Conservation (phyloP, 1,140 invertebrate species). For the Cydia strobilella region DNA sequence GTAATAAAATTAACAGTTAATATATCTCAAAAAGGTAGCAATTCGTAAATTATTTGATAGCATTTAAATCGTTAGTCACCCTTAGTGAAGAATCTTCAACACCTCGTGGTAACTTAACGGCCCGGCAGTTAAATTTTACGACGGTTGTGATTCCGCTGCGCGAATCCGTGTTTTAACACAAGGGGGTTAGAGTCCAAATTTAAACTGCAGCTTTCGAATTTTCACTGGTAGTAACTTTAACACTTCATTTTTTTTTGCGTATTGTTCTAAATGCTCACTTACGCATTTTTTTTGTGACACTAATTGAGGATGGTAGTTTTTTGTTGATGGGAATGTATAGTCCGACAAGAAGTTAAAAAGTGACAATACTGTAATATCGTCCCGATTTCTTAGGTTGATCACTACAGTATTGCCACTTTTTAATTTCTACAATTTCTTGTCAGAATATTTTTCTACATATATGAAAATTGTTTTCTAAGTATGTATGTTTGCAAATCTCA, state of each 20-base stretch:
- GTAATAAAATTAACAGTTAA: neutral
- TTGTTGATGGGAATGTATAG: too few relatives aligned
- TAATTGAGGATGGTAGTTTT: neutral
- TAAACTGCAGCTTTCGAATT: neutral
- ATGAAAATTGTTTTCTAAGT: too few relatives aligned
- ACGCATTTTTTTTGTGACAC: neutral
- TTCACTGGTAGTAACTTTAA: constrained; percentile 7
- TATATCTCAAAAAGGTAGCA: neutral
- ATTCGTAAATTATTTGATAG: neutral
- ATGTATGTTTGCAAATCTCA: too few relatives aligned
- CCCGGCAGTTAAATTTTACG: constrained; percentile 26
- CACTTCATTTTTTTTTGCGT: neutral
- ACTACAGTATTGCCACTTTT: too few relatives aligned
- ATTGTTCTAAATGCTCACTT: neutral
- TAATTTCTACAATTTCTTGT: too few relatives aligned
- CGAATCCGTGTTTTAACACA: neutral
- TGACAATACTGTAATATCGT: too few relatives aligned
- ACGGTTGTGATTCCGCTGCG: neutral
- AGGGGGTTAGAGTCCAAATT: neutral
- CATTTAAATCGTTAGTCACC: neutral
- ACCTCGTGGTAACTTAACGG: constrained; percentile 5
- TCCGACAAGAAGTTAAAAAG: too few relatives aligned
- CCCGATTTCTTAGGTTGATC: too few relatives aligned
- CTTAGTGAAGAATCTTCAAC: constrained; percentile 6
- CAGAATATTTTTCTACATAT: neutral